Conservation (phyloP, 2,113 vertebrate species). For the Dromas ardeola region DNA sequence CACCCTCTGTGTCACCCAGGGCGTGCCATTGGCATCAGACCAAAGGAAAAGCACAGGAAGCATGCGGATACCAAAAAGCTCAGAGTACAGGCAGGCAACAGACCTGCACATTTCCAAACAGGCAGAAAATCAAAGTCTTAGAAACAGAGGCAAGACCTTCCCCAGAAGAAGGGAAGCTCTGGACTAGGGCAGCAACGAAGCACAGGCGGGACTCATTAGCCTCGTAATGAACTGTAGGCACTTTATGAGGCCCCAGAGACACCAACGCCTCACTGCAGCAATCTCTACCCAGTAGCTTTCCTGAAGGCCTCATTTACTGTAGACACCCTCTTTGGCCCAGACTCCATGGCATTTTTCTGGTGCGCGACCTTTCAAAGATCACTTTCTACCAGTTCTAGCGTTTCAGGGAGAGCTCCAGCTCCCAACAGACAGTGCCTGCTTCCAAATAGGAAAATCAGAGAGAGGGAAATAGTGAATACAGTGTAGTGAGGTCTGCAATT, state of each 20-base stretch:
- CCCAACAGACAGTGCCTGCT: background rate
- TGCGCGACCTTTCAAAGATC: background rate
- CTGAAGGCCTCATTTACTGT: background rate
- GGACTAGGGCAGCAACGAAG: background rate
- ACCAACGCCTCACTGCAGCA: background rate
- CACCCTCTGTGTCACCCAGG: background rate
- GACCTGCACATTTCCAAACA: background rate
- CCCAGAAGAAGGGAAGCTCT: background rate
- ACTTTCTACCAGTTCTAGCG: background rate
- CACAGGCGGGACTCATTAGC: background rate
- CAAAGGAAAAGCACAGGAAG: background rate
- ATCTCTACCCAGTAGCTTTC: background rate
- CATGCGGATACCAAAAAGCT: background rate
- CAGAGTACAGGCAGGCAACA: background rate
- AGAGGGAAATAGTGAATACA: background rate
- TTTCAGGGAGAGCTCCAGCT: background rate
- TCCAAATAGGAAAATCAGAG: background rate
- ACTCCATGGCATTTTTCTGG: background rate
- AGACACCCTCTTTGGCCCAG: background rate
- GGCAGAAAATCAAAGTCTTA: background rate
- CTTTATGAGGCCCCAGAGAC: background rate
- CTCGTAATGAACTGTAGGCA: background rate
- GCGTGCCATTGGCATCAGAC: accelerated
- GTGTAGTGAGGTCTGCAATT: background rate
- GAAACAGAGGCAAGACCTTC: background rate